Base-by-base conservation (phyloP, 2,113 vertebrate species). In the Pithys albifrons region DNA sequence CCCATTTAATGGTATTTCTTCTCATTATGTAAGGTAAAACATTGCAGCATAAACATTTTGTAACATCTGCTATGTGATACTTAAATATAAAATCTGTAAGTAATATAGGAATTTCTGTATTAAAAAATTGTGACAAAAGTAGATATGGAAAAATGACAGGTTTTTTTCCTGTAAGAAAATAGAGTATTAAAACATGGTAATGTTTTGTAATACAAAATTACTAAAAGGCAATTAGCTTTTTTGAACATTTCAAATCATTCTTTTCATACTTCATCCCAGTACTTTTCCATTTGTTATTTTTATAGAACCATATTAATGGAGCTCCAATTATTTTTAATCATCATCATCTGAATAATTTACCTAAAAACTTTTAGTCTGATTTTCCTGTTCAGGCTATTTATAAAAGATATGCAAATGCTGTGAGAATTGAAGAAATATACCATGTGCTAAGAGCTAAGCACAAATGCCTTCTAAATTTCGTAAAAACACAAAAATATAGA, bases 291-390 rank as follows among this genome's bases (percentile, higher is more conserved):
- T 90, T 91, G 33, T 64, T 89, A 79, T 89, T 92, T 95, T 88
- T 80, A 39, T 35, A 93, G 66, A 88, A 75, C 8, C 31, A 24
- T 54, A 70, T 54, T 95, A 89, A 89, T 78, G 64, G 49, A 76
- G 23, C 12, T 58, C n/a, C 11, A 95, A 91, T 92, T 95, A 95
- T 69, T 96, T 95, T 94, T 89, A 91, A 95, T 95, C 49, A 55
- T 49, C 59, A 48, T 79, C 49, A 89, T 77, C 43, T 55, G 87
- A 95, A 84, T 93, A 95, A 91, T 89, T 96, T 92, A 46, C 49
- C 62, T 52, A 64, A 95, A 91, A 87, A 13, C 48, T 79, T 91
- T 91, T 49, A 85, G 58, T 35, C 54, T 89, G 62, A 20, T 88
- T 94, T 95, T 91, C 81, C 58, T 95, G 49, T 87, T 89, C 77